Evolutionary conservation across 2,113 vertebrate genomes (phyloP), one percentile per base, ranked within the genome.

Genomic region (Azemiops feae): DNA sequence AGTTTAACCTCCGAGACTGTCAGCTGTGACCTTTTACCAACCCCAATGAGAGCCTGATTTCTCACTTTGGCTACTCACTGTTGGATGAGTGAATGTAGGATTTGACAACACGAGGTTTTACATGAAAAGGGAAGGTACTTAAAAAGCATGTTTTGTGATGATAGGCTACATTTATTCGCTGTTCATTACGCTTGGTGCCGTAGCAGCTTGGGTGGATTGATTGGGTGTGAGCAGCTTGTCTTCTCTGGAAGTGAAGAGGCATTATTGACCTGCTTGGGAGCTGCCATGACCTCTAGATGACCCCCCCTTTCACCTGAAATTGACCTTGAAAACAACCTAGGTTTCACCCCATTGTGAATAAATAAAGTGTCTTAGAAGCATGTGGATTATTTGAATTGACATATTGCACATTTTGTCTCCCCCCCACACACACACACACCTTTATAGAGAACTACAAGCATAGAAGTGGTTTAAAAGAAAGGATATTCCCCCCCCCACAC

Each of bases 1-100:
- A 99, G 98, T 99, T 99, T 99, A 99, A 99, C 99, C 99, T 99
- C 98, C 94, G 69, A 98, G 99, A 98, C 99, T 99, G 99, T 99
- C 99, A 99, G 98, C 96, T 97, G 97, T 99, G 99, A 99, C 99
- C 99, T 99, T 99, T 99, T 98, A 98, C 98, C 99, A 99, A 99
- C 99, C 99, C 99, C 98, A 96, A 98, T 97, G 98, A 99, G 98
- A 99, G 98, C 98, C 98, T 98, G 98, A 99, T 99, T 99, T 98
- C 98, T 99, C 98, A 98, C 96, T 97, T 98, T 98, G 97, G 98
- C 98, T 98, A 97, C 98, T 99, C 98, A 97, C 98, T 98, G 97
- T 97, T 97, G 98, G 97, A 98, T 98, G 96, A 98, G 98, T 98
- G 99, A 99, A 98, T 98, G 98, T 98, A 98, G 98, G 98, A 99